phyloP scores from a whole-genome alignment of 2,888 invertebrate species.

The Tanytarsus gracilentus region DNA sequence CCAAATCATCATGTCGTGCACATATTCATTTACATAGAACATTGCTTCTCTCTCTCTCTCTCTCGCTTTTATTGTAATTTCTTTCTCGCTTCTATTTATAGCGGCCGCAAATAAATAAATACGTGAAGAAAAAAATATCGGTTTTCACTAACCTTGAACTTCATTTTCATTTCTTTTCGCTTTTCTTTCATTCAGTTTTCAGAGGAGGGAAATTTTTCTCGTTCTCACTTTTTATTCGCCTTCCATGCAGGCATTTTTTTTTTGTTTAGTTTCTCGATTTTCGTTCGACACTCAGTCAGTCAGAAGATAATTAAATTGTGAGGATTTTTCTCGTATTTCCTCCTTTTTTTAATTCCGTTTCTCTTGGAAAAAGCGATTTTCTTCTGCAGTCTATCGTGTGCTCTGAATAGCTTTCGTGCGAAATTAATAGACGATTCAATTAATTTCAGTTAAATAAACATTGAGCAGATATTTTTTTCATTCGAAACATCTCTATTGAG shows the following conservation, averaged over 20 bases:
- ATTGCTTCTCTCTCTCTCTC: background rate
- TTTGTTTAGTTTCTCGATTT: too few species aligned
- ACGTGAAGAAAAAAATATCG: slow-evolving; percentile 21
- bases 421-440: slow-evolving; percentile 20
- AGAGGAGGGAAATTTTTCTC: background rate
- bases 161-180: slow-evolving; percentile 14
- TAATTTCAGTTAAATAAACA: slow-evolving; percentile 20
- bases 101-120: slow-evolving; percentile 4
- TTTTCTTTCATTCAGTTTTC: slow-evolving; percentile 1
- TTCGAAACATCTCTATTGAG: background rate
- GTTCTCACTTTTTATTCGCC: background rate
- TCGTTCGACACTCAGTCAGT: background rate
- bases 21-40: slow-evolving; percentile 6
- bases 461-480: slow-evolving; percentile 3
- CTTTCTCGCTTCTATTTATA: slow-evolving; percentile 25
- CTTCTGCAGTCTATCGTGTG: background rate
- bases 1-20: too few species aligned
- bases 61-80: background rate
- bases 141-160: slow-evolving; percentile 28
- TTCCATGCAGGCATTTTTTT: background rate
- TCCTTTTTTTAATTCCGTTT: background rate
- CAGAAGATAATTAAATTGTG: background rate
- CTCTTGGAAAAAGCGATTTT: background rate
- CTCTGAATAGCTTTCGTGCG: background rate
- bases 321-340: background rate